Percentiles rank a stretch among this genome's conserved stretches.
phyloP scores from a whole-genome alignment of 2,797 vertebrate genomes.

The Chelon labrosus region DNA sequence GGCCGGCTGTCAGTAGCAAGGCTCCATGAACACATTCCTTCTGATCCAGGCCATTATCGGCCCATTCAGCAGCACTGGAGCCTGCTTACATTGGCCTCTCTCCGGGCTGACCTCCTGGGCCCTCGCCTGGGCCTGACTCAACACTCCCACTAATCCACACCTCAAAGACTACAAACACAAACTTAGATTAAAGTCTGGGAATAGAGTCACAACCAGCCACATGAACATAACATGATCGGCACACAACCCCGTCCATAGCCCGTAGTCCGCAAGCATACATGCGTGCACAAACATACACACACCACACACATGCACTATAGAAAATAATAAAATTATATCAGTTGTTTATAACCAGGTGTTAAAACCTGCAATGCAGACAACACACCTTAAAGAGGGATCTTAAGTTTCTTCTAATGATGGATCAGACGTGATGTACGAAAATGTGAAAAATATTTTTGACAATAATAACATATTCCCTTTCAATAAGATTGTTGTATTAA shows the following conservation, averaged over 20 bases:
- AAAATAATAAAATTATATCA: background rate
- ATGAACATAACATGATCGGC: conserved; percentile 56
- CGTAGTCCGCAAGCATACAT: background rate
- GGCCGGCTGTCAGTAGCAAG: conserved; percentile 83
- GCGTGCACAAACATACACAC: background rate
- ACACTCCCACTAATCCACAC: conserved; percentile 78
- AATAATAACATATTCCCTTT: conserved; percentile 67
- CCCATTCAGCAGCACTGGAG: conserved; percentile 80
- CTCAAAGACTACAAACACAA: conserved; percentile 78
- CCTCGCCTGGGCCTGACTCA: conserved; percentile 71
- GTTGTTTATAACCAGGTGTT: background rate
- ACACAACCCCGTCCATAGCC: conserved; percentile 19
- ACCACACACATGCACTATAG: background rate
- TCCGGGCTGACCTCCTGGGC: conserved; percentile 72
- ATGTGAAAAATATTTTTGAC: conserved; percentile 13
- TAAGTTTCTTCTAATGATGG: conserved; percentile 16
- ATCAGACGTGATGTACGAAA: conserved; percentile 56
- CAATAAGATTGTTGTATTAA: conserved; percentile 76
- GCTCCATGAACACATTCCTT: conserved; percentile 84
- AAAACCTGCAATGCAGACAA: background rate
- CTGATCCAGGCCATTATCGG: conserved; percentile 80
- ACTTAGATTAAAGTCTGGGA: conserved; percentile 68
- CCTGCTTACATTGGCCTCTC: conserved; percentile 76
- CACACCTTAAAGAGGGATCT: background rate
- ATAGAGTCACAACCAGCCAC: conserved; percentile 56